Base-by-base conservation (phyloP, 2,797 vertebrate genomes). In the Hozukius guyotensis region DNA sequence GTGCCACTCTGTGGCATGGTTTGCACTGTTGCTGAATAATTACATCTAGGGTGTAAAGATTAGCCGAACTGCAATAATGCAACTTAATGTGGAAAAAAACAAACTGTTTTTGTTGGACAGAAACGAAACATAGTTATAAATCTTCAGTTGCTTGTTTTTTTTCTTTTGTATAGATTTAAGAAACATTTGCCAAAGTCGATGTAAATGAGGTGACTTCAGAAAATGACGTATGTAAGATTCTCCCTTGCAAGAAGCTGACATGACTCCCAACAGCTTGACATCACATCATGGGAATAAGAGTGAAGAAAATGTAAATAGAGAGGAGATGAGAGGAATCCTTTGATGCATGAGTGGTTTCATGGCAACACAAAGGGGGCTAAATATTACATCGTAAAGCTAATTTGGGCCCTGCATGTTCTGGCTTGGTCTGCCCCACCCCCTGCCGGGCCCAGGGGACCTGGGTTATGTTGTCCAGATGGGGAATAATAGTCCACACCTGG, bases 401-500 rank as follows among this genome's bases (percentile, higher is more conserved):
- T 92, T 87, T 88, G 61, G 77, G 87, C 29, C 22, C 75, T 69
- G 76, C 62, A 12, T 92, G 82, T 90, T 93, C 84, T 80, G 90
- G 74, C 85, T 84, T 62, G 76, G 49, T 38, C 66, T 78, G 69
- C 82, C 73, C 77, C 74, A 70, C 64, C 86, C 82, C 89, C 79
- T 59, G 73, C 81, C 81, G 83, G 81, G 80, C 87, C 84, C 66
- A 56, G 73, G 85, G 86, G 85, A 84, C 75, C 22, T 53, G 77
- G 81, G 73, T 93, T 94, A 93, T 93, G 91, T 89, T 87, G 92
- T 92, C 92, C 94, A 95, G 94, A 94, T 93, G 93, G 91, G 83
- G 82, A 86, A 83, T 93, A 94, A 95, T 92, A 84, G 90, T 79
- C 86, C 69, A 88, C 94, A 96, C 92, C 94, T 95, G 93, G 91